Base-by-base conservation (phyloP, 2,888 invertebrate genomes). In the Cosmorhoe ocellata region DNA sequence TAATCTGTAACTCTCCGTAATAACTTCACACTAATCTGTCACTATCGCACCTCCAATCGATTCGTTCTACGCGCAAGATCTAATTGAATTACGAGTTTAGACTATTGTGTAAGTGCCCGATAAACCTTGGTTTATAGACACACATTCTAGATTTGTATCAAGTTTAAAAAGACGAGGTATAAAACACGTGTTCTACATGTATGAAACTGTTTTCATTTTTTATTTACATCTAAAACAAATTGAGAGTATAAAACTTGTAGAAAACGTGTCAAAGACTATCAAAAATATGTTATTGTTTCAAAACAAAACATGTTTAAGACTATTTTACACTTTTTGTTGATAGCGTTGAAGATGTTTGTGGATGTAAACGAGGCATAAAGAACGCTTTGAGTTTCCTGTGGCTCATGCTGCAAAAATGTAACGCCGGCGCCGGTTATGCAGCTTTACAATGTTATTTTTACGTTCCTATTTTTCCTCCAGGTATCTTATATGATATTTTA, bases 1-100 rank as follows among this genome's bases (percentile, higher is more conserved):
- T 51, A 57, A 51, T 51, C 48, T 49, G 71, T 76, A 74, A 67
- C 60, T 58, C 59, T 62, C 51, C 38, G 27, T 43, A 53, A 30
- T 31, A 54, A 58, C 54, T 58, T 28, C 8, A 30, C 0, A 50
- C 24, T 44, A 47, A 51, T 46, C 58, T 58, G 61, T 64, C 60
- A 61, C 67, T 75, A 77, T 76, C 68, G 45, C 18, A 3, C 18
- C 4, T 18, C 65, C 63, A 79, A 81, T 84, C 79, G 73, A 82
- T 85, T 84, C 68, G 80, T 81, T 84, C 74, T 71, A 74, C 74
- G 69, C 74, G 69, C 75, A 79, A 79, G 80, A 69, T 75, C 71
- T 78, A 77, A 84, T 83, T 81, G 74, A 79, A 82, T 84, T 80
- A 77, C 66, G 56, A 61, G 60, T 63, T 10, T 45, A 11, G 24